Percentiles rank a stretch among this genome's conserved stretches.
Conservation (phyloP, 1,140 invertebrate species). For the Leptopilina boulardi region DNA sequence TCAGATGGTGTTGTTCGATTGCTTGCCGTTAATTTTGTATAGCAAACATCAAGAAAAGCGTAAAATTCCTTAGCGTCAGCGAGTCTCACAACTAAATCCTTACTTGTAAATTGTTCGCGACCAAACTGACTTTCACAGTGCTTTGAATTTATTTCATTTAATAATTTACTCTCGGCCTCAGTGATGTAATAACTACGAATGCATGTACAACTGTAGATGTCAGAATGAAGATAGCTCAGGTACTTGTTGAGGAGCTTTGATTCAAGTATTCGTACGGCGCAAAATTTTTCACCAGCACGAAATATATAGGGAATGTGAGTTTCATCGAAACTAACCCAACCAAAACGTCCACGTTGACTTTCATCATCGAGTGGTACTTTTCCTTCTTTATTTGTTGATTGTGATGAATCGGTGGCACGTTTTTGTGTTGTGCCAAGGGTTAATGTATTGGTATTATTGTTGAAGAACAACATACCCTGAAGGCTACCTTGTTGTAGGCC, state of each 20-base stretch:
- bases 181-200: slow-evolving; percentile 96
- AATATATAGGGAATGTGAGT: slow-evolving; percentile 92
- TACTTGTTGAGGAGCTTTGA: slow-evolving; percentile 91
- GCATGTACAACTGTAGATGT: slow-evolving; percentile 91
- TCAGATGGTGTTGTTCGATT: slow-evolving; percentile 81
- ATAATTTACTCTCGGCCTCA: slow-evolving; percentile 89
- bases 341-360: slow-evolving; percentile 90
- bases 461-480: slow-evolving; percentile 78
- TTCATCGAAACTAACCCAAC: slow-evolving; percentile 91
- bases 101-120: slow-evolving; percentile 89
- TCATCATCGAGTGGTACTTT: slow-evolving; percentile 82
- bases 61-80: slow-evolving; percentile 93
- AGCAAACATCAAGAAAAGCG: slow-evolving; percentile 91
- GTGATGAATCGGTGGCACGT: slow-evolving; percentile 41
- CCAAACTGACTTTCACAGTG: slow-evolving; percentile 95
- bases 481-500: slow-evolving; percentile 63
- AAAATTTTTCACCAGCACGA: slow-evolving; percentile 89
- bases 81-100: slow-evolving; percentile 92
- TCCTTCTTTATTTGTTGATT: slow-evolving; percentile 68
- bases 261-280: slow-evolving; percentile 94
- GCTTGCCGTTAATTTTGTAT: slow-evolving; percentile 84
- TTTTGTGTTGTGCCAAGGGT: slow-evolving; percentile 49
- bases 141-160: slow-evolving; percentile 95
- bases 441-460: slow-evolving; percentile 56
- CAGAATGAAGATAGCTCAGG: slow-evolving; percentile 87